Conservation (phyloP, 2,797 vertebrate genomes). For the Tenualosa thibaudeaui region DNA sequence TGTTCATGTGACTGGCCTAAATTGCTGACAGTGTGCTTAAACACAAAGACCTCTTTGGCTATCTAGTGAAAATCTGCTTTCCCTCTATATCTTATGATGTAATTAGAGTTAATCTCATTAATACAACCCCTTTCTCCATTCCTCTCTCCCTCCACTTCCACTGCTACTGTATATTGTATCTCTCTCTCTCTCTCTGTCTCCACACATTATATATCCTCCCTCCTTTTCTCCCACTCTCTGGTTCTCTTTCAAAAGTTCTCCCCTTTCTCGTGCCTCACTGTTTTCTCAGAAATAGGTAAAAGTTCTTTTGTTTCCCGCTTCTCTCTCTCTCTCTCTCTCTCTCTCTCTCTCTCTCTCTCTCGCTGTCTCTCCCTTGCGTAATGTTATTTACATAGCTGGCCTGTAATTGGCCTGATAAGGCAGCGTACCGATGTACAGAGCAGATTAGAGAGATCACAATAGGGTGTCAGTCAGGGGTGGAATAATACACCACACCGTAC, state of each 20-base stretch:
- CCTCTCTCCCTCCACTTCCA: neutral
- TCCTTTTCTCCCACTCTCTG: neutral
- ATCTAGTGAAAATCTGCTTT: slow-evolving; percentile 33
- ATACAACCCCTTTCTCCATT: neutral
- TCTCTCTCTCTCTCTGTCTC: neutral
- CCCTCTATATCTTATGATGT: slow-evolving; percentile 56
- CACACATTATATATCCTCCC: no score
- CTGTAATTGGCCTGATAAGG: slow-evolving; percentile 86
- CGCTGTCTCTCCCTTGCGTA: slow-evolving; percentile 70
- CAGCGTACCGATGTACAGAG: slow-evolving; percentile 52
- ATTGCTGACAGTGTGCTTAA: slow-evolving; percentile 21
- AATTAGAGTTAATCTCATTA: slow-evolving; percentile 41
- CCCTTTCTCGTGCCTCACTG: neutral
- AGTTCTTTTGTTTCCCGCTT: neutral
- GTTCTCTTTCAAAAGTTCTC: neutral
- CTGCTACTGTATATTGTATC: neutral
- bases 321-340: neutral
- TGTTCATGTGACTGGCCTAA: neutral
- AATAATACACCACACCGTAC: neutral
- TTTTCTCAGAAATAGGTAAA: slow-evolving; percentile 14
- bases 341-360: slow-evolving; percentile 54
- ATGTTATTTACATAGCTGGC: slow-evolving; percentile 83
- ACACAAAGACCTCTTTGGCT: slow-evolving; percentile 60
- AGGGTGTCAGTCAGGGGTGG: neutral
- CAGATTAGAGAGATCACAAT: neutral